Evolutionary conservation across 2,888 invertebrate species (phyloP).

Genomic region (Heteropelma amictum): DNA sequence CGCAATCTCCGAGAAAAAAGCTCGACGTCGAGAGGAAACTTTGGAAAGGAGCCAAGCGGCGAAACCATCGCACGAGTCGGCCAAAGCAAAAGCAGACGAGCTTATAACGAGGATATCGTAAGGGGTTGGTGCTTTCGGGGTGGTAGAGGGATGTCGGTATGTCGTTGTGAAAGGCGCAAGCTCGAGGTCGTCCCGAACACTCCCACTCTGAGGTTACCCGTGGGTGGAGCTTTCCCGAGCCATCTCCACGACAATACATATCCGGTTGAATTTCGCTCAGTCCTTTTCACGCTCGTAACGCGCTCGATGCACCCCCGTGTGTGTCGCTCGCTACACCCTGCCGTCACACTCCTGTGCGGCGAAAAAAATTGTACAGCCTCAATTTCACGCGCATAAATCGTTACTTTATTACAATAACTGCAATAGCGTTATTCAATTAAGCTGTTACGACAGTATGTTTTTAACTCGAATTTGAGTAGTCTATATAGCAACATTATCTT

Average conservation of each 20-base stretch:
- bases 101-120: constrained; percentile 30
- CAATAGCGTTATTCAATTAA: not conserved
- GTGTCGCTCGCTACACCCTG: constrained; percentile 52
- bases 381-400: constrained; percentile 39
- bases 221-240: constrained; percentile 73
- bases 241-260: constrained; percentile 71
- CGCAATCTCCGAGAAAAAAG: not conserved
- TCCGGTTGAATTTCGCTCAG: constrained; percentile 69
- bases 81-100: constrained; percentile 17
- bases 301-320: constrained; percentile 71
- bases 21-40: constrained; percentile 4
- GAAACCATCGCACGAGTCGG: constrained; percentile 6
- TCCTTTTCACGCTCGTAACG: constrained; percentile 73
- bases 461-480: too few relatives aligned
- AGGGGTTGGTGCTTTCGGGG: constrained; percentile 60
- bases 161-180: constrained; percentile 67
- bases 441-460: too few relatives aligned
- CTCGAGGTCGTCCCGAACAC: constrained; percentile 68
- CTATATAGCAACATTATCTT: too few relatives aligned
- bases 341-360: constrained; percentile 54
- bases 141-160: constrained; percentile 51
- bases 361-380: constrained; percentile 16
- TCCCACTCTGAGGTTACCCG: constrained; percentile 66
- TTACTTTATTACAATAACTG: constrained; percentile 10
- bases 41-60: constrained; percentile 51